These are phyloP conservation scores for Amblyraja radiata DNA, from an alignment of 2,797 vertebrate species.

Conservation along the genomic window DNA sequence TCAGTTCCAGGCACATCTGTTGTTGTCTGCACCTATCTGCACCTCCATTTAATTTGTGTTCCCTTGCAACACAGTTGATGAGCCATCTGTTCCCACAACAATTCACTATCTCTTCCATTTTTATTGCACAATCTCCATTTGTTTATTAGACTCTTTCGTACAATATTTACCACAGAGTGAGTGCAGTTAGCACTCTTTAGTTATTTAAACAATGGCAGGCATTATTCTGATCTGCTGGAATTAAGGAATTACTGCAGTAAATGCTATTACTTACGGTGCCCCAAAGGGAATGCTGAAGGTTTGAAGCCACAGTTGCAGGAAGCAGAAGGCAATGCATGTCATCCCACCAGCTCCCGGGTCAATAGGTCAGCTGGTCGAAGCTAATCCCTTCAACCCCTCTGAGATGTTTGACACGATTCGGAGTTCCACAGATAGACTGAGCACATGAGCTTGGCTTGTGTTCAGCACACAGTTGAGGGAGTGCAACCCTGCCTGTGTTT, in stretches of 20 bases:
- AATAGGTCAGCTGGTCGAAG: background rate
- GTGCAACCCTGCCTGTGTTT: too few relatives aligned
- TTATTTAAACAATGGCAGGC: constrained; percentile 31
- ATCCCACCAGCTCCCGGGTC: background rate
- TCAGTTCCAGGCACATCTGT: constrained; percentile 4
- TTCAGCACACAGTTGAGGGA: too few relatives aligned
- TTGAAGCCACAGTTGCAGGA: background rate
- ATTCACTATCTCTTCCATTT: background rate
- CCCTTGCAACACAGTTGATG: constrained; percentile 4
- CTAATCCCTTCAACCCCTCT: background rate
- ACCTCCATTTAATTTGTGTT: constrained; percentile 26
- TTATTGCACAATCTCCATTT: constrained; percentile 16
- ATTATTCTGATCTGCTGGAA: constrained; percentile 30
- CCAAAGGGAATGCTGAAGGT: background rate
- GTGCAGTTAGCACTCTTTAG: constrained; percentile 30
- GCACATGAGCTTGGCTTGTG: too few relatives aligned
- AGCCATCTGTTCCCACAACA: constrained; percentile 26
- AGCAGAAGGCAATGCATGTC: background rate
- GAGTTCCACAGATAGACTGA: too few relatives aligned
- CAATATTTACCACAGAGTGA: constrained; percentile 31
- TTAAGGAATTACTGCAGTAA: constrained; percentile 33
- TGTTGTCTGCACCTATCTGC: constrained; percentile 27
- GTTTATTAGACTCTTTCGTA: constrained; percentile 7
- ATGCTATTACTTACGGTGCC: background rate
- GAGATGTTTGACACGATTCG: background rate